These are phyloP conservation scores for Bradypodion ventrale DNA, from an alignment of 2,797 vertebrate genomes.

Conservation along the genomic window DNA sequence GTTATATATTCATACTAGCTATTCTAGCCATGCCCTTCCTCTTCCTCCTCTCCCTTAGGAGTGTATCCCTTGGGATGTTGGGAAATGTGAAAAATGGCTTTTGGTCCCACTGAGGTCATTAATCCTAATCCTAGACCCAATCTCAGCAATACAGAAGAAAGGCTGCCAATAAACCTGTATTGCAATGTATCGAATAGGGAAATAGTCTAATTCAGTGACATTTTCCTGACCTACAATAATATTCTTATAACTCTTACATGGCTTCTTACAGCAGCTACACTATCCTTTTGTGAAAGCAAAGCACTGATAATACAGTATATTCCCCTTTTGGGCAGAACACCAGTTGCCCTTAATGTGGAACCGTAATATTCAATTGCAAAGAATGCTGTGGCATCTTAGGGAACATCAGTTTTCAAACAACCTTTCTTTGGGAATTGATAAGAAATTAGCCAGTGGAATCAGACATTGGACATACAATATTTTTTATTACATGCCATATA, in stretches of 20 bases:
- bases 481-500: too few species aligned
- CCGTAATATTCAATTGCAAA: not conserved
- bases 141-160: not conserved
- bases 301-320: not conserved
- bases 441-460: too few species aligned
- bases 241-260: not conserved
- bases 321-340: not conserved
- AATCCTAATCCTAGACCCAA: not conserved
- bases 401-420: not conserved
- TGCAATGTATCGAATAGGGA: not conserved
- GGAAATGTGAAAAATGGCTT: too few species aligned
- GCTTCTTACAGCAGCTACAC: not conserved
- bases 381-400: not conserved
- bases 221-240: not conserved
- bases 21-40: too few species aligned
- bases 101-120: not conserved
- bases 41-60: too few species aligned
- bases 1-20: too few species aligned
- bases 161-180: not conserved
- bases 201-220: not conserved
- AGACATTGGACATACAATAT: too few species aligned
- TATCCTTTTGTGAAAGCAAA: not conserved
- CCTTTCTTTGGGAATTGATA: too few species aligned
- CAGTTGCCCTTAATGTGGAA: not conserved
- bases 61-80: too few species aligned